A percentile compares a stretch with the other conserved stretches of the same genome.
Conservation (phyloP, 2,888 invertebrate species). For the Acanthoscelides obtectus region DNA sequence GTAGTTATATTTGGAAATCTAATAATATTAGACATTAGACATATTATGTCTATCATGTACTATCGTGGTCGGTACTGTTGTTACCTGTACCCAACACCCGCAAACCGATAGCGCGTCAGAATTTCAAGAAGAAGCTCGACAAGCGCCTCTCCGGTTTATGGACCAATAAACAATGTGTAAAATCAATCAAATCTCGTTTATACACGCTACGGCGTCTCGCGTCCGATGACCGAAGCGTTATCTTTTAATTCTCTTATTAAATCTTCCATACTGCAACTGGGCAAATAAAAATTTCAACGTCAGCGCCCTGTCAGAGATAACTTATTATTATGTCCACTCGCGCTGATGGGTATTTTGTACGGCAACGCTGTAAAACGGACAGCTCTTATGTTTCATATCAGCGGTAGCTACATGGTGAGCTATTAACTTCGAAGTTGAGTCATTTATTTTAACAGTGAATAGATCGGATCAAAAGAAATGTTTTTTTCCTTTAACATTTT, state of each 20-base stretch:
- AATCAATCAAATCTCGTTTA: conserved; percentile 14
- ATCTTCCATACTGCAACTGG: conserved; percentile 11
- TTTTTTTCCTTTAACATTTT: no score
- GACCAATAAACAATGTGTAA: conserved; percentile 15
- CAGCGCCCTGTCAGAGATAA: background rate
- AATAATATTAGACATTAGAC: no score
- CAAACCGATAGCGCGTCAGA: background rate
- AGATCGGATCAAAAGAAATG: no score
- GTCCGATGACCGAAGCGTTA: conserved; percentile 8
- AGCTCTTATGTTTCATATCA: background rate
- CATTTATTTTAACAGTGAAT: no score
- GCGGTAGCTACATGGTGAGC: background rate
- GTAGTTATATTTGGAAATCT: no score
- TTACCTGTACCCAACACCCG: background rate
- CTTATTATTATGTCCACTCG: background rate
- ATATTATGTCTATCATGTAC: no score
- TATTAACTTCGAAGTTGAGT: background rate
- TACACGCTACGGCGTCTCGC: conserved; percentile 8
- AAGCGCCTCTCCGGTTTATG: background rate
- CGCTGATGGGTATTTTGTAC: background rate
- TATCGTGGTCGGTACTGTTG: no score
- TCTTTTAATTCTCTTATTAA: conserved; percentile 16
- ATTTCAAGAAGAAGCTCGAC: background rate
- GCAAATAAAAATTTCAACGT: conserved; percentile 8
- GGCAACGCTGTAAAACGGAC: background rate